Evolutionary conservation across 1,140 invertebrate genomes (phyloP), one percentile per base, ranked within the genome.

Genomic region (Tetragnatha versicolor): DNA sequence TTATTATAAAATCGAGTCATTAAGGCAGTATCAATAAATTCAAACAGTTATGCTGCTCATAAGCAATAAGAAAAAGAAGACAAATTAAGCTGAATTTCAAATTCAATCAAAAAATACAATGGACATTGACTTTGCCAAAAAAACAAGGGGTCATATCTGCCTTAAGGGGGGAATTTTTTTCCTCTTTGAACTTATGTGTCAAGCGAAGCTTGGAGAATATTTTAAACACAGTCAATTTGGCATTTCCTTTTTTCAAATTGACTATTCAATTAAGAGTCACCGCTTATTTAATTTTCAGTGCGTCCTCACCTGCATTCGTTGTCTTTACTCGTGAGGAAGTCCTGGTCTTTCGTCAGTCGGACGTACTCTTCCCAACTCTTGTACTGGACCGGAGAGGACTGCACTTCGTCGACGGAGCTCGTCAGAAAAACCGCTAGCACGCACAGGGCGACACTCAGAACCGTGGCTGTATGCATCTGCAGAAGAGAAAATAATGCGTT

Each of bases 331-430:
- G 53, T 35, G 6, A 51, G 22, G 35, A 70, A 37, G 17, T 66
- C 63, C 0, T 51, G 47, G 17, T 70, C 68, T 55, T 51, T 51
- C 9, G 47, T 42, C 33, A 51, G 33, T 55, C 39, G 53, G 12
- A 51, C 68, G 22, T 70, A 70, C 27, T 70, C 68, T 20, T 70
- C 68, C 47, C 45, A 53, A 25, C 55, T 70, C 20, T 49, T 70
- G 45, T 70, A 70, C 22, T 70, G 68, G 3, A 70, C 51, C 5
- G 68, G 68, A 14, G 29, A 33, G 2, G 68, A 70, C 31, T 70
- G 68, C 1, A 70, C 68, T 9, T 20, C 5, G 22, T 37, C 3
- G 22, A 22, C 7, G 14, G 68, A 31, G 20, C 25, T 20, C 10
- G 29, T n/a, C 35, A 70, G 35, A 2, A 70, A 14, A 22, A 70